These are phyloP conservation scores for Eristalis tenax DNA, from an alignment of 2,888 invertebrate genomes.

Conservation along the genomic window DNA sequence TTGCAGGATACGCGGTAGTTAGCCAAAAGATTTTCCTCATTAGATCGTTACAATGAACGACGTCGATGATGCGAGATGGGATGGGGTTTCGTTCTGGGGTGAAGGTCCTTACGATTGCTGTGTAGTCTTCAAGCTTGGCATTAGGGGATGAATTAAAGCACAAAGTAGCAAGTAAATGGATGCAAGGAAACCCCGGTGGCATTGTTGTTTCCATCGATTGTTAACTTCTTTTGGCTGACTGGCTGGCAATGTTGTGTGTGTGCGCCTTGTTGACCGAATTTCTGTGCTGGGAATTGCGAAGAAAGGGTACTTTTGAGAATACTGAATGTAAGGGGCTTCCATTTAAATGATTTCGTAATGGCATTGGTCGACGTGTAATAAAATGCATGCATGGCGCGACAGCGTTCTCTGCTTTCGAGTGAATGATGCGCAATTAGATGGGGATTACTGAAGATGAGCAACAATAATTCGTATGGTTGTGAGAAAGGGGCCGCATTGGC, in stretches of 20 bases:
- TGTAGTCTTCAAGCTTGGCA: conserved; percentile 32
- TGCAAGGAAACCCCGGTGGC: conserved; percentile 15
- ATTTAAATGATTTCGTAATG: conserved; percentile 59
- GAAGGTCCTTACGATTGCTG: conserved; percentile 35
- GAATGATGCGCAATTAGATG: conserved; percentile 52
- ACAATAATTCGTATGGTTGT: conserved; percentile 24
- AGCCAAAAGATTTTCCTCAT: conserved; percentile 72
- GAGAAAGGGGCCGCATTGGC: not conserved
- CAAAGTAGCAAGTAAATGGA: conserved; percentile 67
- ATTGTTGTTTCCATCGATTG: conserved; percentile 47
- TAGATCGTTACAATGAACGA: conserved; percentile 64
- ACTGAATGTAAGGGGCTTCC: conserved; percentile 15
- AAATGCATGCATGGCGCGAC: conserved; percentile 31
- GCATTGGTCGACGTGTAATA: conserved; percentile 54
- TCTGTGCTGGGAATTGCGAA: conserved; percentile 46
- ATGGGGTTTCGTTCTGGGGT: conserved; percentile 7
- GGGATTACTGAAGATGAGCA: conserved; percentile 48
- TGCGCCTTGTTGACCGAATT: conserved; percentile 52
- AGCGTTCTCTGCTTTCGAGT: not conserved
- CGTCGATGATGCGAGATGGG: conserved; percentile 29
- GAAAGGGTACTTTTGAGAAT: conserved; percentile 30
- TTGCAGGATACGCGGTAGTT: conserved; percentile 70
- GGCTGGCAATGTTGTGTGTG: conserved; percentile 25
- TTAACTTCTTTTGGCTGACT: conserved; percentile 43
- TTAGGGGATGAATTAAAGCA: conserved; percentile 71